phyloP scores from a whole-genome alignment of 2,113 vertebrate genomes.

The Agelaius phoeniceus region DNA sequence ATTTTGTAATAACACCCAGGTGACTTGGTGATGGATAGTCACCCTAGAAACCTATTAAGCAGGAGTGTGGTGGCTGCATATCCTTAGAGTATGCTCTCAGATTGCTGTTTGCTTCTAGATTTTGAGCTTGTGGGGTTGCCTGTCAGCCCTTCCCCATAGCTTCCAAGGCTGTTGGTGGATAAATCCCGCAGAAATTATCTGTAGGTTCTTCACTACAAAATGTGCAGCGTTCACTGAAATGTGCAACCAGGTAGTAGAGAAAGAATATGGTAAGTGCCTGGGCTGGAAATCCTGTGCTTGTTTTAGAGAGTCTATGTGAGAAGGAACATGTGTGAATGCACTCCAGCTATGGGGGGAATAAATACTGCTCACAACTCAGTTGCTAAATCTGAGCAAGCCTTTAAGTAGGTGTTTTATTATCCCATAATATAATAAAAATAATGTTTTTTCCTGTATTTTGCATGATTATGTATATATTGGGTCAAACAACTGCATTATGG shows the following conservation, averaged over 20 bases:
- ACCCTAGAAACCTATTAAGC: constrained; percentile 21
- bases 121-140: not conserved
- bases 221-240: not conserved
- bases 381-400: not conserved
- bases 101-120: constrained; percentile 10
- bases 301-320: not conserved
- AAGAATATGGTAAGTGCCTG: not conserved
- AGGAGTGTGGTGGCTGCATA: not conserved
- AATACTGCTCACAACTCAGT: not conserved
- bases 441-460: rapidly evolving
- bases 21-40: constrained; percentile 6
- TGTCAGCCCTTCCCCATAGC: not conserved
- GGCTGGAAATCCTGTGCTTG: not conserved
- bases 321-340: not conserved
- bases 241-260: not conserved
- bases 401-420: not conserved
- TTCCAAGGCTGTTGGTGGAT: not conserved
- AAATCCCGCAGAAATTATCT: not conserved
- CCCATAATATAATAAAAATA: not conserved
- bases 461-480: not conserved
- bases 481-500: not conserved
- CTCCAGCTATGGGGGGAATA: rapidly evolving
- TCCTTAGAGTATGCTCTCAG: not conserved
- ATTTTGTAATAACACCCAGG: constrained; percentile 37
- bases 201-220: not conserved